Evolutionary conservation across 2,113 vertebrate species (phyloP).

Genomic region (Lipotes vexillifer): DNA sequence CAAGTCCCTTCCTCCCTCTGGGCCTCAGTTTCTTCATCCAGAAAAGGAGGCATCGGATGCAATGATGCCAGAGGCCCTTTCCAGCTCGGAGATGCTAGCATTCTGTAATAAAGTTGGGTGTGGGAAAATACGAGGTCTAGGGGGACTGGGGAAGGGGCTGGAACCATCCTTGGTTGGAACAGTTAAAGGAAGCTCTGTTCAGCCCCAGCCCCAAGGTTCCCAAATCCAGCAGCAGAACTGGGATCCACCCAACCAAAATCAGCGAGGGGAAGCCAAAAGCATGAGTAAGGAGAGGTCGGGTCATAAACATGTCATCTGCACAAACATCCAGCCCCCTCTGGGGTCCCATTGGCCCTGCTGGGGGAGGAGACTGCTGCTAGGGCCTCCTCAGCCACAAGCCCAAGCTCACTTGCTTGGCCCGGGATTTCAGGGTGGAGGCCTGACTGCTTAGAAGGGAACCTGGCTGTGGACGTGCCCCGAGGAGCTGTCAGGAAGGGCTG

Average conservation of each 20-base stretch:
- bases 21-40: neutral
- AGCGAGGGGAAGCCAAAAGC: constrained; percentile 71
- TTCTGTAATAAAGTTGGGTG: constrained; percentile 53
- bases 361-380: constrained; percentile 33
- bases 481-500: constrained; percentile 36
- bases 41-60: neutral
- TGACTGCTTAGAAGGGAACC: neutral
- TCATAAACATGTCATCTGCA: constrained; percentile 73
- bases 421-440: constrained; percentile 60
- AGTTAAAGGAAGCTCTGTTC: constrained; percentile 67
- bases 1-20: neutral
- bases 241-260: constrained; percentile 75
- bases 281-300: constrained; percentile 76
- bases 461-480: constrained; percentile 54
- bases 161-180: constrained; percentile 62
- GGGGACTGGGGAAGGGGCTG: constrained; percentile 61
- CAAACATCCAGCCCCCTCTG: constrained; percentile 69
- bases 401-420: constrained; percentile 46
- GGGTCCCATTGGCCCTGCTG: constrained; percentile 46
- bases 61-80: neutral
- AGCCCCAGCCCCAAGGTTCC: constrained; percentile 69
- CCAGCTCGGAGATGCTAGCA: neutral
- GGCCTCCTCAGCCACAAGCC: constrained; percentile 52
- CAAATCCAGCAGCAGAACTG: constrained; percentile 75
- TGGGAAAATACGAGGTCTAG: constrained; percentile 59